Conservation (phyloP, 2,888 invertebrate genomes). For the Sicus ferrugineus region DNA sequence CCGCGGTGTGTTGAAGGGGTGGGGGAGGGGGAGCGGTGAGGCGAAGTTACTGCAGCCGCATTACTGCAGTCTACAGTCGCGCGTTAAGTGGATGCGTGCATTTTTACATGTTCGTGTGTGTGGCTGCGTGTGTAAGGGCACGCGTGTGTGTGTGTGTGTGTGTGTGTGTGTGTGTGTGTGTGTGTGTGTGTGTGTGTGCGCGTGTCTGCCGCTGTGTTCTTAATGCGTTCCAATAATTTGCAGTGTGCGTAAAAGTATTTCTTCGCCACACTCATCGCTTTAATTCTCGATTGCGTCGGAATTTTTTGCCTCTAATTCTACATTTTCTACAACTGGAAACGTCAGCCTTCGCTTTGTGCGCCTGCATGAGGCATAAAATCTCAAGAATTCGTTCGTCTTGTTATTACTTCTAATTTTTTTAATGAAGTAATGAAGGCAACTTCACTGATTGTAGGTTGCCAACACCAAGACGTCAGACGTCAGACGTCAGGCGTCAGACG, state of each 20-base stretch:
- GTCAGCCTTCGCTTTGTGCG: slow-evolving; percentile 27
- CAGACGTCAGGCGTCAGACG: too few relatives aligned
- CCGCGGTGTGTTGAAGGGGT: neutral
- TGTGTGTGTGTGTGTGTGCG: slow-evolving; percentile 21
- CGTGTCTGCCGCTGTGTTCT: slow-evolving; percentile 6
- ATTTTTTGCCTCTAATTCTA: neutral
- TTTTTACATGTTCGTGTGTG: slow-evolving; percentile 6
- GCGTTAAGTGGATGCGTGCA: neutral
- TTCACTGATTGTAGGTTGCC: slow-evolving; percentile 21
- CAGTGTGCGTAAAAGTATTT: slow-evolving; percentile 36
- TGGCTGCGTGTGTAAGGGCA: neutral
- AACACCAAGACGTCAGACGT: too few relatives aligned
- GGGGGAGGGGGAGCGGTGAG: too few relatives aligned
- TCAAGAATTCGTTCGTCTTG: slow-evolving; percentile 28
- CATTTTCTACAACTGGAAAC: slow-evolving; percentile 28
- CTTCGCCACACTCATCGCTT: slow-evolving; percentile 18
- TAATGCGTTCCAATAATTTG: slow-evolving; percentile 36
- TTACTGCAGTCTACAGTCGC: neutral
- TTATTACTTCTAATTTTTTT: slow-evolving; percentile 20
- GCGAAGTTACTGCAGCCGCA: neutral
- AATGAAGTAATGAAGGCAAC: neutral
- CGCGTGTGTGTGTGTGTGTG: neutral
- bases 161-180: slow-evolving; percentile 22
- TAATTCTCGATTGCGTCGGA: slow-evolving; percentile 34
- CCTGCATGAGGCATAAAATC: slow-evolving; percentile 35